phyloP scores from a whole-genome alignment of 2,888 invertebrate genomes.

The Mantis religiosa region DNA sequence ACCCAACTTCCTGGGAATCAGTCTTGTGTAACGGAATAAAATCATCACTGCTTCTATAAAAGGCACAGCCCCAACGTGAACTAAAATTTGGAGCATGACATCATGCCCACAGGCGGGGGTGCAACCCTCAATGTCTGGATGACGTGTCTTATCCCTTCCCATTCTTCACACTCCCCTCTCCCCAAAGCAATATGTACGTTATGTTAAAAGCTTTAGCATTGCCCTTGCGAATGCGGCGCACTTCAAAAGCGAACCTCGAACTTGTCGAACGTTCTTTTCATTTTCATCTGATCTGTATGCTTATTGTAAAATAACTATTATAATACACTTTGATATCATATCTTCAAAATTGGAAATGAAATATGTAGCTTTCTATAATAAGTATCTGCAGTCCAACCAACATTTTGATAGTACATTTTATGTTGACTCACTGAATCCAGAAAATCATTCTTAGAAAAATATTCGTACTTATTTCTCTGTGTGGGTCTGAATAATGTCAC shows the following conservation, averaged over 20 bases:
- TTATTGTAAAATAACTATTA: background rate
- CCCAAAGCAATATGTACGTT: background rate
- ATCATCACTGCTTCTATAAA: background rate
- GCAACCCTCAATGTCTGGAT: background rate
- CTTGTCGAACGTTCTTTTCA: too few relatives aligned
- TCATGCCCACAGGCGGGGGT: background rate
- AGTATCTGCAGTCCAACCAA: too few relatives aligned
- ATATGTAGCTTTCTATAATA: too few relatives aligned
- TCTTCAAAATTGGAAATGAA: too few relatives aligned
- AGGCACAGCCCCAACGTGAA: background rate
- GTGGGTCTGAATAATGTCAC: too few relatives aligned
- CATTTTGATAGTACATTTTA: too few relatives aligned
- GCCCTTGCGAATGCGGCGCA: background rate
- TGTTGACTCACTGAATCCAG: too few relatives aligned
- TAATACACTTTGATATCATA: background rate
- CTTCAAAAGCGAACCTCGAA: background rate
- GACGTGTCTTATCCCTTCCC: background rate
- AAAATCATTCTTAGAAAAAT: too few relatives aligned
- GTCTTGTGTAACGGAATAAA: background rate
- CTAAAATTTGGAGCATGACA: background rate
- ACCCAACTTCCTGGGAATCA: background rate
- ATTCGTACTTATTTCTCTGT: too few relatives aligned
- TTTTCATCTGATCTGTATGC: too few relatives aligned
- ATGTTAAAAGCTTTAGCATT: background rate
- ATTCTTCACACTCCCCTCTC: background rate